phyloP scores from a whole-genome alignment of 2,797 vertebrate genomes.

The Acridotheres tristis region DNA sequence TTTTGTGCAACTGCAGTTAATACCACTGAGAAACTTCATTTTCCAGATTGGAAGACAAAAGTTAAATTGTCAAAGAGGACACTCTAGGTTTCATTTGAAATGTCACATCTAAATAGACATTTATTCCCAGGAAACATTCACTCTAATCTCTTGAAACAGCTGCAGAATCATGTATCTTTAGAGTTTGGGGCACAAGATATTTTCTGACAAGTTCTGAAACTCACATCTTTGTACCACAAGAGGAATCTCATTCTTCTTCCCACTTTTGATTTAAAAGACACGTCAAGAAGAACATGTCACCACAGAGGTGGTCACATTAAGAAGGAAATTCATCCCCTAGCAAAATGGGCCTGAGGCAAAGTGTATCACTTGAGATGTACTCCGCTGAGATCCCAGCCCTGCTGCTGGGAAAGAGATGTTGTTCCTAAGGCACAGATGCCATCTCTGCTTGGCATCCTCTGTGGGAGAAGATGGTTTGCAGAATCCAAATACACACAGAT shows the following conservation, averaged over 20 bases:
- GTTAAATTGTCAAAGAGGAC: not conserved
- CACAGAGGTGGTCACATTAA: not conserved
- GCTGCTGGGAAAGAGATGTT: not conserved
- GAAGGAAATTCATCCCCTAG: not conserved
- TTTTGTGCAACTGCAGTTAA: not conserved
- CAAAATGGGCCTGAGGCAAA: not conserved
- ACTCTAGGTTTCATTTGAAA: not conserved
- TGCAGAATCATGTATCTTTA: not conserved
- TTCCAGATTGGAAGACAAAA: not conserved
- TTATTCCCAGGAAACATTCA: not conserved
- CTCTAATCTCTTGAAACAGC: not conserved
- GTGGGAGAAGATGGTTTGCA: not conserved
- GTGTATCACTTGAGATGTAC: accelerated
- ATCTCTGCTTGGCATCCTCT: not conserved
- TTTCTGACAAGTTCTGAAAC: not conserved
- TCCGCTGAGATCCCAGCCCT: not conserved
- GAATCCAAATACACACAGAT: not conserved
- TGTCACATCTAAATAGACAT: not conserved
- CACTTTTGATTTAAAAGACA: not conserved
- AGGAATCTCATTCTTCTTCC: not conserved
- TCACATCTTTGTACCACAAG: not conserved
- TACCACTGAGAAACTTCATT: not conserved
- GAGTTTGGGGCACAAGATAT: not conserved
- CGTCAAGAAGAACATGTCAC: not conserved
- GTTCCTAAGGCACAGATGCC: not conserved